Evolutionary conservation across 2,888 invertebrate genomes (phyloP), one percentile per base, ranked within the genome.

Genomic region (Pharmacophagus antenor): DNA sequence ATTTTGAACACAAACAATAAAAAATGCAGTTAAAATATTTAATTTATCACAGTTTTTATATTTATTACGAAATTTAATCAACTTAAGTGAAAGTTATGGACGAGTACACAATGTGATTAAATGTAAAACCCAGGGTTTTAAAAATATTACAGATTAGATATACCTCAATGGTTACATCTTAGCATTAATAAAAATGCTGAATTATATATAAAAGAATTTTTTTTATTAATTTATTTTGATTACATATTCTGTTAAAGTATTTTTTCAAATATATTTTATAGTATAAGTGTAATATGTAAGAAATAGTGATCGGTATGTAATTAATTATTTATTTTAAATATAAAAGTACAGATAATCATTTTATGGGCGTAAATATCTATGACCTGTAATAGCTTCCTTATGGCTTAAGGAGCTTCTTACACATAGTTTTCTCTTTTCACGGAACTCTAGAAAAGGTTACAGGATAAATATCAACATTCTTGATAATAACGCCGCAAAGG

Each of bases 401-500:
- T 56, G 20, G 6, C 6, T 44, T 44, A 56, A 48, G 37, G 37
- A 48, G 17, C 31, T 55, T 47, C 37, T 21, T 22, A 23, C 8
- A 47, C 23, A 23, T 37, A 58, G 48, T 53, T 48, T 58, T 53
- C 53, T 53, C 25, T 58, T 48, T 53, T 17, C 27, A 49, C 42
- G 58, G 53, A 54, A 54, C 49, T 48, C 48, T 53, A 49, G 54
- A 27, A 59, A 44, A 25, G 54, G 58, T 48, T 42, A 41, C n/a
- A 25, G n/a, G 54, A 48, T 48, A 54, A 49, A 59, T 54, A 21
- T 48, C 48, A 18, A 23, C 58, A 54, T 54, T 58, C 53, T 58
- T 53, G 53, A 48, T 27, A 58, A 37, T 53, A 58, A 37, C 20
- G 37, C 27, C n/a, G 58, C 27, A 48, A 48, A 47, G 58, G 51